Evolutionary conservation across 2,888 invertebrate genomes (phyloP).

Genomic region (Emmelina monodactyla): DNA sequence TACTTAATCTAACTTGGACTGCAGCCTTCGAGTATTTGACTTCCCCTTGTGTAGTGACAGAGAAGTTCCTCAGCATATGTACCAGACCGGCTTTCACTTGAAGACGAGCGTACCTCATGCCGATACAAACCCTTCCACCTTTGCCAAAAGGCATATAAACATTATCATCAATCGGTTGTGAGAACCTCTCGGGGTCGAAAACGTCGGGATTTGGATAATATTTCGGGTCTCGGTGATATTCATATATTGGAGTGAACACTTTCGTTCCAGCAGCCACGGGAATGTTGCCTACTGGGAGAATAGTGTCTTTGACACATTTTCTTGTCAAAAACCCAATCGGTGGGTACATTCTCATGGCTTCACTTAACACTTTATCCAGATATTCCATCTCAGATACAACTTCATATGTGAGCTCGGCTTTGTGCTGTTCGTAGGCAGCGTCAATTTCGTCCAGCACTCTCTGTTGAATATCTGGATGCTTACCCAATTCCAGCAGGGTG

Average conservation of each 20-base stretch:
- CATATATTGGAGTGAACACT: constrained; percentile 30
- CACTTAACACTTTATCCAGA: constrained; percentile 30
- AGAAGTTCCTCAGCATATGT: constrained; percentile 25
- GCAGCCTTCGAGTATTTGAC: constrained; percentile 24
- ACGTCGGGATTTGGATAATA: constrained; percentile 44
- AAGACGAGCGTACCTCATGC: background rate
- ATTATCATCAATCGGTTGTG: constrained; percentile 13
- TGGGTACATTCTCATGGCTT: constrained; percentile 31
- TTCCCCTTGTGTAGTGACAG: constrained; percentile 21
- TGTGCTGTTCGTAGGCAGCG: constrained; percentile 19
- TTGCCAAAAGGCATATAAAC: background rate
- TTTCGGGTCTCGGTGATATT: constrained; percentile 42
- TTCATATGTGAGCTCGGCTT: constrained; percentile 27
- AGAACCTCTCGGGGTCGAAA: constrained; percentile 46
- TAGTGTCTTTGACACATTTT: constrained; percentile 25
- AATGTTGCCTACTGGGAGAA: constrained; percentile 35
- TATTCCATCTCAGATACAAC: constrained; percentile 28
- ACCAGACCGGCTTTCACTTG: constrained; percentile 19
- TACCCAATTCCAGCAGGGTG: constrained; percentile 32
- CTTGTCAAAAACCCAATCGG: constrained; percentile 29
- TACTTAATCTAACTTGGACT: constrained; percentile 25
- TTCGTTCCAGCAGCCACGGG: constrained; percentile 30
- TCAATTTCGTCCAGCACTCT: constrained; percentile 37
- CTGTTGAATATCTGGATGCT: constrained; percentile 29
- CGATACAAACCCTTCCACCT: background rate